Base-by-base conservation (phyloP, 2,113 vertebrate genomes). In the Cranoglanis bouderius region DNA sequence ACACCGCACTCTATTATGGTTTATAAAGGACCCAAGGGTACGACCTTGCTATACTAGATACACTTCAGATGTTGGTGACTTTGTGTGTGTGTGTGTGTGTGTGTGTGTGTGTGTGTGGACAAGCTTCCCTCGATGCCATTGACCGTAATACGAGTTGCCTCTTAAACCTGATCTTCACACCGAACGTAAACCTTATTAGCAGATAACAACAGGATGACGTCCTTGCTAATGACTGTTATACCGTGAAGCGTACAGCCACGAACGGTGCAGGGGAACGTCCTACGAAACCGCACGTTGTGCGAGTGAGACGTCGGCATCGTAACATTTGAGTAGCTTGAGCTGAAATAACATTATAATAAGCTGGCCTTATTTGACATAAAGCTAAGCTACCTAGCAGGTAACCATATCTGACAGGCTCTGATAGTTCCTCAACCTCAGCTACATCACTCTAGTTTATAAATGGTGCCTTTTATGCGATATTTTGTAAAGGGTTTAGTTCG, bases 81-180 rank as follows among this genome's bases (percentile, higher is more conserved):
- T 29, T 1, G 26, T 81, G 12, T 6, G 26, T 24, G 74, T 46
- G 74, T 77, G 40, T 80, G 10, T 6, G 24, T 24, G 74, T 43
- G 72, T 77, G 40, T 1, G 13, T 81, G 12, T 6, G 24, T 24
- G 74, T 26, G 74, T 46, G 40, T 13, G 43, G 49, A 49, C 74
- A 78, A 29, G 75, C 43, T 78, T 29, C 43, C 9, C 13, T 78
- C 8, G 10, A 29, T 75, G 72, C 1, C 74, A 46, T 16, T 26
- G 38, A 29, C 46, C 21, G 74, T 49, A 77, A n/a, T 51, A 55
- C 2, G 29, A 82, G 78, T 19, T 9, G 6, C 29, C n/a, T 55
- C 51, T 38, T 81, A 35, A 82, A 82, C 78, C 78, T 55, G 51
- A 82, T 82, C 49, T 82, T 53, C n/a, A 81, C 14, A 19, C 29